Evolutionary conservation across 1,140 invertebrate species (phyloP), one percentile per base, ranked within the genome.

Genomic region (Drosophila oshimai): DNA sequence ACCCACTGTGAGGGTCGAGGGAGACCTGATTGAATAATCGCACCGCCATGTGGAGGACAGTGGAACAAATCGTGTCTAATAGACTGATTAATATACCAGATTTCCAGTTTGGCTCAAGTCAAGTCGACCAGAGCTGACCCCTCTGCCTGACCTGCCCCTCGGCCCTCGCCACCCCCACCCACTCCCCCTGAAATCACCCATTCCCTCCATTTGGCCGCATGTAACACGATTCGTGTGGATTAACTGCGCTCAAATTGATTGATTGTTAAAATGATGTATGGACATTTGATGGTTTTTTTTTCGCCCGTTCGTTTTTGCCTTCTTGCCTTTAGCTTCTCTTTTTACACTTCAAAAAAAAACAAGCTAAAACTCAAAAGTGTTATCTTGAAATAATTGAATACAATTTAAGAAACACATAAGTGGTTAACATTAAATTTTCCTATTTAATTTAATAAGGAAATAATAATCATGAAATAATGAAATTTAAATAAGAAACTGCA

Each of bases 61-160:
- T 86, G 80, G 80, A 76, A 87, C 81, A 86, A 87, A 86, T 86
- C 72, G 76, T 67, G 72, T 86, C 80, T 86, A 86, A 87, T 86
- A 86, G 80, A 86, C 80, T 86, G 80, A 87, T 86, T 86, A 87
- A 86, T 87, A 86, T 86, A 71, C 75, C 75, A 84, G 80, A 84
- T 80, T 84, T 86, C 53, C 81, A 79, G 64, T 62, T 77, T 62
- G 54, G 57, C 68, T 62, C 64, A 71, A 84, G 74, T 78, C 74
- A 55, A 74, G 60, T 75, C 73, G 24, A 50, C 15, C 50, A 45
- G 42, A 69, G 64, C 64, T 57, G 45, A 46, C 39, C 29, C 62
- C 20, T 24, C 6, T n/a, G 17, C n/a, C 20, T 29, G 36, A 13
- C 36, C 47, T 7, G 6, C 12, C 10, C 4, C 12, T 15, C 20